Evolutionary conservation across 1,140 invertebrate genomes (phyloP), one percentile per base, ranked within the genome.

Genomic region (Oryctes rhinoceros): DNA sequence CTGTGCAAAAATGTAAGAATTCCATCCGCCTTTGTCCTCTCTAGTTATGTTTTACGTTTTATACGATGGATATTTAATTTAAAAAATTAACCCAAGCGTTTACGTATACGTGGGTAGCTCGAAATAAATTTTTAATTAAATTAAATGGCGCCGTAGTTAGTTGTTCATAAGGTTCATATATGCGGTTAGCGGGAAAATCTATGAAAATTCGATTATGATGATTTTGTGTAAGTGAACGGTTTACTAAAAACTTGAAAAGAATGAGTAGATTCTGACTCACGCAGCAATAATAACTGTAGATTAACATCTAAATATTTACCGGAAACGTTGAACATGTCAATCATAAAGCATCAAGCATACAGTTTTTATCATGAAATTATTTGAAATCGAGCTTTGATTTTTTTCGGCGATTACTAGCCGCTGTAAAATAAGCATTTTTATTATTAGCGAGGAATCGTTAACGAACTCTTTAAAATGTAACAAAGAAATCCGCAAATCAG

Each of bases 401-500:
- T 53, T 53, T 59, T 18, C 18, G 5, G 53, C 53, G 53, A 59
- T 59, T 59, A 59, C 53, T 59, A 59, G 53, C 18, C n/a, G 5
- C 53, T 18, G 53, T 59, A 59, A 59, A 59, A 59, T 59, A 59
- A 59, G 18, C 53, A 18, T 59, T 59, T 44, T 59, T 59, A 59
- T 59, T 59, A 59, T 59, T 59, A 59, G 53, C 53, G 13, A 59
- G 53, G 53, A 15, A 59, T 59, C 53, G 53, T 59, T 59, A 59
- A 59, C 53, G 53, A 59, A n/a, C 53, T 59, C 53, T 59, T 59
- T 59, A 59, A 59, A 59, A 59, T 59, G 18, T 59, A 59, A 59
- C 53, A 59, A 59, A 59, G 53, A 59, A 59, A 59, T 59, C 53
- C 53, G 18, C 53, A 59, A 59, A 59, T 59, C 53, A 59, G 53